These are phyloP conservation scores for Lepidochrysops patricia DNA, from an alignment of 2,888 invertebrate species.

Conservation along the genomic window DNA sequence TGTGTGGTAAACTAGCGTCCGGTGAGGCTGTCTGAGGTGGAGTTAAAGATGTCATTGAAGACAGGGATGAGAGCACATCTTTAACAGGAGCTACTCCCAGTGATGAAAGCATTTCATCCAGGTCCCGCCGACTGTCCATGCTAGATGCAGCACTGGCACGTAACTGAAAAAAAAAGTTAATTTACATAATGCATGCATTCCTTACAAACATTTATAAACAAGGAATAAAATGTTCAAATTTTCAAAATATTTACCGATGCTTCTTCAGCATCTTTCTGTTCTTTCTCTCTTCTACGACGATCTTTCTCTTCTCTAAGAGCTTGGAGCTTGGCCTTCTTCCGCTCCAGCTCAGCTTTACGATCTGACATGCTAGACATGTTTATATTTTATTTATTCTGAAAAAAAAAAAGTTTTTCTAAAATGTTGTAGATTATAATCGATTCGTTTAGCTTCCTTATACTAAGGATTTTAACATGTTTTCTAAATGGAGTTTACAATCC, in stretches of 20 bases:
- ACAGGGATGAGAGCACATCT: constrained; percentile 87
- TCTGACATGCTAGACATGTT: constrained; percentile 82
- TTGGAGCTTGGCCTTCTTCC: constrained; percentile 93
- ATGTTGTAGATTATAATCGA: no score
- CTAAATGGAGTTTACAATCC: no score
- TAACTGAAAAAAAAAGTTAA: constrained; percentile 40
- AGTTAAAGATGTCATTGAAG: constrained; percentile 85
- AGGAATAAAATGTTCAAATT: constrained; percentile 3
- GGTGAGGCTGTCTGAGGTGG: constrained; percentile 88
- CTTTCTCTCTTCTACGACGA: constrained; percentile 87
- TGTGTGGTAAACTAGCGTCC: constrained; percentile 84
- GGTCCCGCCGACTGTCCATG: constrained; percentile 74
- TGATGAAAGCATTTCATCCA: constrained; percentile 90
- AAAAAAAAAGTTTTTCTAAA: no score
- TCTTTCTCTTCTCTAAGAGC: constrained; percentile 93
- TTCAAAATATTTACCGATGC: constrained; percentile 57
- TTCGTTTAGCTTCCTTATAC: no score
- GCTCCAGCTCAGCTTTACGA: constrained; percentile 92
- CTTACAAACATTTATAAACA: not conserved
- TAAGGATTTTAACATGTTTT: no score
- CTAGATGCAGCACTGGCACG: constrained; percentile 69
- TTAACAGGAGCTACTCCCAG: constrained; percentile 91
- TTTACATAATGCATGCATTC: not conserved
- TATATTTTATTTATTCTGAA: constrained; percentile 25
- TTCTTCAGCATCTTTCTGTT: constrained; percentile 88